phyloP scores from a whole-genome alignment of 1,140 invertebrate species.

The Brachionus calyciflorus region DNA sequence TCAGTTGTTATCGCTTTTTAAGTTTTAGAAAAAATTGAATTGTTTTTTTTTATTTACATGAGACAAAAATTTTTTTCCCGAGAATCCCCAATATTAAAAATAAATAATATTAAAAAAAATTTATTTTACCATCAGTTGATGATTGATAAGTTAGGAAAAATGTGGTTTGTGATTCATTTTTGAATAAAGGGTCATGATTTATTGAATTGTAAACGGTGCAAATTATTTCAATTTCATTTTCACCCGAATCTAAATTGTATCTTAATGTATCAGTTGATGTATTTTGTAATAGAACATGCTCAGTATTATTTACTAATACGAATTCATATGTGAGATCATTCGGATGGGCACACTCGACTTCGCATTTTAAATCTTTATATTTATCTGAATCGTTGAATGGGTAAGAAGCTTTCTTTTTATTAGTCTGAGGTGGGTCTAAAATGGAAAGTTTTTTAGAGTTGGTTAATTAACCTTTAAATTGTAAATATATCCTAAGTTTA shows the following conservation, averaged over 20 bases:
- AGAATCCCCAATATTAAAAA: background rate
- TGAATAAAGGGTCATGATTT: background rate
- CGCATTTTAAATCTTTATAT: background rate
- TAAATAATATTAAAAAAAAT: background rate
- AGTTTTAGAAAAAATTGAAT: background rate
- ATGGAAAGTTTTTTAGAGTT: too few species aligned
- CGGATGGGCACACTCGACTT: conserved; percentile 28
- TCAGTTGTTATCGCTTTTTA: conserved; percentile 31
- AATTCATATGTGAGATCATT: conserved; percentile 7
- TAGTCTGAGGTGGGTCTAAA: conserved; percentile 14
- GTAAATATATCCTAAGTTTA: too few species aligned
- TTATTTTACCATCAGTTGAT: background rate
- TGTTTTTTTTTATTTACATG: background rate
- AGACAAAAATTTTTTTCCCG: too few species aligned
- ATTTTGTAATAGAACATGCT: conserved; percentile 12
- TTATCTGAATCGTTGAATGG: background rate
- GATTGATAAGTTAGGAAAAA: background rate
- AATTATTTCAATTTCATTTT: conserved; percentile 1
- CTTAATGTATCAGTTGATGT: background rate
- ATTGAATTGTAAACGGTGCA: conserved; percentile 25
- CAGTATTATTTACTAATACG: background rate
- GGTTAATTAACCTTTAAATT: too few species aligned
- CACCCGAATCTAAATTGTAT: background rate
- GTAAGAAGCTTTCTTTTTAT: background rate
- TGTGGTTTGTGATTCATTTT: conserved; percentile 19